phyloP scores from a whole-genome alignment of 2,888 invertebrate species.

The Sericinus montela region DNA sequence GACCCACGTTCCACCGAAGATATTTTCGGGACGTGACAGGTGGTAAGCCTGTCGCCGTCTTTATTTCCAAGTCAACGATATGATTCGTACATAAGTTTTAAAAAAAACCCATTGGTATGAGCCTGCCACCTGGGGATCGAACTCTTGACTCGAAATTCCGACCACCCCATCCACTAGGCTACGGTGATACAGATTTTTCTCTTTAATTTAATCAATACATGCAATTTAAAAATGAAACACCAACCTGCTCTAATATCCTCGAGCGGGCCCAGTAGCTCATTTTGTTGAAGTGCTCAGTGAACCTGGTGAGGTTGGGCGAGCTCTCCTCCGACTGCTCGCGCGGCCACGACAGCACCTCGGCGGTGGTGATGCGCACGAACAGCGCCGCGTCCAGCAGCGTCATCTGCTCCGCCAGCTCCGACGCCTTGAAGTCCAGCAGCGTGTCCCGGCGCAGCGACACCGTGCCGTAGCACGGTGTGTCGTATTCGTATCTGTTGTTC shows the following conservation, averaged over 20 bases:
- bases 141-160: too few relatives aligned
- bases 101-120: too few relatives aligned
- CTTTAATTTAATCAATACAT: too few relatives aligned
- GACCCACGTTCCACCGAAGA: too few relatives aligned
- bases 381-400: conserved; percentile 96
- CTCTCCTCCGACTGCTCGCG: conserved; percentile 98
- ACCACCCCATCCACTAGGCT: too few relatives aligned
- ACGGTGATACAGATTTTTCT: too few relatives aligned
- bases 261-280: conserved; percentile 99
- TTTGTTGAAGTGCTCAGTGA: conserved; percentile 99
- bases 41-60: too few relatives aligned
- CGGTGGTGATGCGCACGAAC: conserved; percentile 97
- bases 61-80: too few relatives aligned
- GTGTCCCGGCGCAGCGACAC: conserved; percentile 76
- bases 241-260: conserved; percentile 90
- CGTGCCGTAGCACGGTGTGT: conserved; percentile 60
- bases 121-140: too few relatives aligned
- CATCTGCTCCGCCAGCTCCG: conserved; percentile 98
- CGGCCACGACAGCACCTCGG: conserved; percentile 98
- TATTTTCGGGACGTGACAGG: too few relatives aligned
- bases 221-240: not conserved
- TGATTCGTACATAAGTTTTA: too few relatives aligned
- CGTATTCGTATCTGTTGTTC: conserved; percentile 66
- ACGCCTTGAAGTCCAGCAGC: conserved; percentile 94
- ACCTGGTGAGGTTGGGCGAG: conserved; percentile 96